These are phyloP conservation scores for Actias luna DNA, from an alignment of 2,888 invertebrate species.

Conservation along the genomic window DNA sequence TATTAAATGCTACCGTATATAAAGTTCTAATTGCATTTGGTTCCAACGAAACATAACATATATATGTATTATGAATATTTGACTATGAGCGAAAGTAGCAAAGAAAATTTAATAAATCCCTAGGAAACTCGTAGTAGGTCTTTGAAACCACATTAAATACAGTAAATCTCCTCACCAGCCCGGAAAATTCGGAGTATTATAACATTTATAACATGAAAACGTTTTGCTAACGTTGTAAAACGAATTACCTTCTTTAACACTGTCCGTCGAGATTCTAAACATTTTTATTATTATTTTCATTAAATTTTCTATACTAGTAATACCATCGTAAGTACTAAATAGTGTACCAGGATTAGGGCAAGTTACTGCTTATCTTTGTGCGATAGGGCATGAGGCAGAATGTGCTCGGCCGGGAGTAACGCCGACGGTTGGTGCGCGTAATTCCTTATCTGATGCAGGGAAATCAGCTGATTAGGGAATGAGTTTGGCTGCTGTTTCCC, in stretches of 20 bases:
- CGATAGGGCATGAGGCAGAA: constrained; percentile 79
- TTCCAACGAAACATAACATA: not conserved
- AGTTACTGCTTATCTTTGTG: constrained; percentile 79
- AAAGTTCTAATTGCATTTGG: constrained; percentile 3
- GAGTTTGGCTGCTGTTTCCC: constrained; percentile 83
- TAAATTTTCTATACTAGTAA: constrained; percentile 76
- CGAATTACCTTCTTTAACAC: constrained; percentile 19
- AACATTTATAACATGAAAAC: constrained; percentile 73
- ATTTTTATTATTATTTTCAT: constrained; percentile 66
- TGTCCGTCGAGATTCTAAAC: constrained; percentile 69
- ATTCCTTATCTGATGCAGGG: constrained; percentile 97
- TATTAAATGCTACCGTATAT: not conserved
- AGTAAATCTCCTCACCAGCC: constrained; percentile 65
- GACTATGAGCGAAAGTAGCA: not conserved
- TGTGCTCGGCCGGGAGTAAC: constrained; percentile 86
- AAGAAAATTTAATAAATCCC: constrained; percentile 30
- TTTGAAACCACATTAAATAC: constrained; percentile 64
- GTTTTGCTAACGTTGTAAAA: constrained; percentile 64
- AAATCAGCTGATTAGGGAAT: constrained; percentile 96
- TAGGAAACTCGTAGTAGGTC: constrained; percentile 30
- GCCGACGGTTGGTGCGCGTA: constrained; percentile 95
- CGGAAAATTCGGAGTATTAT: constrained; percentile 74
- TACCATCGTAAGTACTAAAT: constrained; percentile 77
- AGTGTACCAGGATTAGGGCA: constrained; percentile 60
- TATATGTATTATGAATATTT: not conserved